Percentiles rank a stretch among this genome's conserved stretches.
phyloP scores from a whole-genome alignment of 2,797 vertebrate genomes.

The Champsocephalus esox region DNA sequence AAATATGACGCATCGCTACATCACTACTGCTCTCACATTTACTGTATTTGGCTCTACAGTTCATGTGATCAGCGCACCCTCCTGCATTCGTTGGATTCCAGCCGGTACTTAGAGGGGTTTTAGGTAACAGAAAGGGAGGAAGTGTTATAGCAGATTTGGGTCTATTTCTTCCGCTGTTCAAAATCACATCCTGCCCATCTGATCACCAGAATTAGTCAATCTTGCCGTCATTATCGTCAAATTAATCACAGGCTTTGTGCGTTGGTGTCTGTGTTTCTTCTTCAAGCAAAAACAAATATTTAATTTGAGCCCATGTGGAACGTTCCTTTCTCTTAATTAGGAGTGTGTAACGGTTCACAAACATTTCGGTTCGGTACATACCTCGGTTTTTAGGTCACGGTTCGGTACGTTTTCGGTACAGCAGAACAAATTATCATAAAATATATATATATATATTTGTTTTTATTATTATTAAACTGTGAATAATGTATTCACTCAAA shows the following conservation, averaged over 20 bases:
- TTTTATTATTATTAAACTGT: no score
- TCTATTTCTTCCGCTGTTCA: not conserved
- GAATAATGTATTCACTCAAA: no score
- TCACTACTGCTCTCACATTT: conserved; percentile 9
- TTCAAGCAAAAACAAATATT: not conserved
- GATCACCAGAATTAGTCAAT: not conserved
- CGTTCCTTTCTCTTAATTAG: not conserved
- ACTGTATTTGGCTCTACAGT: conserved; percentile 20
- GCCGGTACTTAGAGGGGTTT: conserved; percentile 21
- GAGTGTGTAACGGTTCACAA: no score
- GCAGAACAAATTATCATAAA: no score
- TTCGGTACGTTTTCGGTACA: no score
- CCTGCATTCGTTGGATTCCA: conserved; percentile 42
- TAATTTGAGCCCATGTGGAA: not conserved
- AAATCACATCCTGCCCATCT: not conserved
- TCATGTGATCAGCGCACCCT: conserved; percentile 18
- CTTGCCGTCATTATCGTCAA: not conserved
- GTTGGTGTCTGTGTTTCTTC: not conserved
- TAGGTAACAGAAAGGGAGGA: conserved; percentile 3
- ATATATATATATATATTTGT: no score
- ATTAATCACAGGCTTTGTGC: not conserved
- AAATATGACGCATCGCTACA: no score
- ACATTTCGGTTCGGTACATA: no score
- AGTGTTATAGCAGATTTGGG: not conserved
- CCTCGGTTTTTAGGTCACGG: no score